A percentile compares a stretch with the other conserved stretches of the same genome.
phyloP scores from a whole-genome alignment of 2,797 vertebrate species.

The Anguilla anguilla region DNA sequence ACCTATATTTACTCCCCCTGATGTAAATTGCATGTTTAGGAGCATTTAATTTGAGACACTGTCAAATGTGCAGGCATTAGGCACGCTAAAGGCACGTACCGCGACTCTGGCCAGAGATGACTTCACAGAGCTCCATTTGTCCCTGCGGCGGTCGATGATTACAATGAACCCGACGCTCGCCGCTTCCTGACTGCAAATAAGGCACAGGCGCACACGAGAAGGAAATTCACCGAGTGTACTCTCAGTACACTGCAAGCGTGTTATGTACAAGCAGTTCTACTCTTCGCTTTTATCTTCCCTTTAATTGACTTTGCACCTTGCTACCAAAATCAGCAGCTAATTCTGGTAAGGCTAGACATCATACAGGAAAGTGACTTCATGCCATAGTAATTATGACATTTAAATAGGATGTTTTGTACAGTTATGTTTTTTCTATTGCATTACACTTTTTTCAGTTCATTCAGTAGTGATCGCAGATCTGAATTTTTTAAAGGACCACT shows the following conservation, averaged over 20 bases:
- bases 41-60: neutral
- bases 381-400: neutral
- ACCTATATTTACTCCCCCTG: neutral
- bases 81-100: slow-evolving; percentile 64
- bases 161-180: slow-evolving; percentile 94
- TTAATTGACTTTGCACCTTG: no score
- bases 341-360: no score
- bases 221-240: neutral
- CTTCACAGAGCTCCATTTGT: slow-evolving; percentile 95
- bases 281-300: no score
- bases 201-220: neutral
- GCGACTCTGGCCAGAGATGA: slow-evolving; percentile 90
- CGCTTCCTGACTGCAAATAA: slow-evolving; percentile 83
- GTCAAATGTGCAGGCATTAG: neutral
- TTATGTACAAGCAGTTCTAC: neutral
- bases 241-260: neutral
- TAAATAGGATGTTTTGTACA: neutral
- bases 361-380: neutral
- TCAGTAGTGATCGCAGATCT: no score
- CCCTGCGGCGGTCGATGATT: slow-evolving; percentile 90
- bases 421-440: neutral
- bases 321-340: no score
- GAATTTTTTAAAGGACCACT: neutral
- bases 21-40: neutral
- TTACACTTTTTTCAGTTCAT: neutral